Conservation (phyloP, 2,888 invertebrate species). For the Oxystoma pomonae region DNA sequence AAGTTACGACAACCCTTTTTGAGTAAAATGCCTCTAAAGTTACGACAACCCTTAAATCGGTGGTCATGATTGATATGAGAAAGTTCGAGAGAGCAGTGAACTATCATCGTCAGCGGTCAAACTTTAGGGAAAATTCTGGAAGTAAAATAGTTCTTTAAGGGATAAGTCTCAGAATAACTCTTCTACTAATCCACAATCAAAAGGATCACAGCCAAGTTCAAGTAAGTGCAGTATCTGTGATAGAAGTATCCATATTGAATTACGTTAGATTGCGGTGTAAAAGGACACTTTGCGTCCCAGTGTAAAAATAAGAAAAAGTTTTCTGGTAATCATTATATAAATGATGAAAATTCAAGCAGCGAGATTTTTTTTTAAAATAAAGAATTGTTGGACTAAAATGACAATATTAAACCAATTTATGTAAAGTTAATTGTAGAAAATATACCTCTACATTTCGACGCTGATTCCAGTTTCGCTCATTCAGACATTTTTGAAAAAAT, state of each 20-base stretch:
- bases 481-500: constrained; percentile 21
- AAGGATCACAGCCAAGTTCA: not conserved
- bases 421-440: constrained; percentile 16
- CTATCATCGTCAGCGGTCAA: not conserved
- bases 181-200: not conserved
- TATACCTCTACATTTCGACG: constrained; percentile 18
- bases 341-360: not conserved
- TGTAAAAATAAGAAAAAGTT: constrained; percentile 13
- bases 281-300: constrained; percentile 19
- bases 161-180: not conserved
- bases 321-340: not conserved
- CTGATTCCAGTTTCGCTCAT: constrained; percentile 19
- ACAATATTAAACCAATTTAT: constrained; percentile 15
- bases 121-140: not conserved
- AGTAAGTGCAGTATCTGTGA: constrained; percentile 11
- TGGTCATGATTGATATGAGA: constrained; percentile 11
- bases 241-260: not conserved
- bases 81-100: not conserved
- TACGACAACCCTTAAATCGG: too few species aligned
- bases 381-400: constrained; percentile 4
- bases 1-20: too few species aligned
- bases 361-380: not conserved
- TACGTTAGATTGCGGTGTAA: constrained; percentile 11
- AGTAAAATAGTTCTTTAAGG: not conserved
- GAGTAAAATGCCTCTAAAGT: constrained; percentile 17